Percentiles rank a stretch among this genome's conserved stretches.
phyloP scores from a whole-genome alignment of 2,888 invertebrate species.

The Agriotes lineatus region DNA sequence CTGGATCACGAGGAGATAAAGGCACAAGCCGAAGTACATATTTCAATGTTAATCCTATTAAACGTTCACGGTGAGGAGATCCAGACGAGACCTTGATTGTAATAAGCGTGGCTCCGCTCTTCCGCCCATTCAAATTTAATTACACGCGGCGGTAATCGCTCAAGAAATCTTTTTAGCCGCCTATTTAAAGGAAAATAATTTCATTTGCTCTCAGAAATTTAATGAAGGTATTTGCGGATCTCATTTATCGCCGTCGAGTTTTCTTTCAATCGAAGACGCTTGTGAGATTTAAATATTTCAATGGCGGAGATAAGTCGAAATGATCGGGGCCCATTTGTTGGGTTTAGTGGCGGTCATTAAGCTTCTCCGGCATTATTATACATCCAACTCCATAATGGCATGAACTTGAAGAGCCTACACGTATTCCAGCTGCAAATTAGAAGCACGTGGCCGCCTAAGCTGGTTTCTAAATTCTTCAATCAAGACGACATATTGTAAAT shows the following conservation, averaged over 20 bases:
- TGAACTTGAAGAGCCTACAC: slow-evolving; percentile 7
- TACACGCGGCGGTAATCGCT: slow-evolving; percentile 22
- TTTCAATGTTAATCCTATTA: slow-evolving; percentile 37
- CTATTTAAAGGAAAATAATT: slow-evolving; percentile 21
- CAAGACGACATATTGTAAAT: too few species aligned
- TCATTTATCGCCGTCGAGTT: not conserved
- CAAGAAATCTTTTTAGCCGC: slow-evolving; percentile 19
- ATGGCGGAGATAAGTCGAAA: not conserved
- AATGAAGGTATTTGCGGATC: slow-evolving; percentile 1
- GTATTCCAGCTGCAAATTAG: not conserved
- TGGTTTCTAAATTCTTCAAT: too few species aligned
- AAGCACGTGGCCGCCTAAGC: slow-evolving; percentile 16
- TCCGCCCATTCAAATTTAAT: slow-evolving; percentile 41
- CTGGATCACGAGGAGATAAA: not conserved
- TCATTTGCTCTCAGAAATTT: slow-evolving; percentile 13
- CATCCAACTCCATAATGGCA: not conserved
- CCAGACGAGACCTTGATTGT: slow-evolving; percentile 36
- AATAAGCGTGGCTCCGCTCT: slow-evolving; percentile 29
- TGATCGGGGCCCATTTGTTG: not conserved
- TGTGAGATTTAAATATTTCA: not conserved
- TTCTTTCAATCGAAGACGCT: not conserved
- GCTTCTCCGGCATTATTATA: too few species aligned
- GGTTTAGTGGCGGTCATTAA: not conserved
- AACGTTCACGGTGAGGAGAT: slow-evolving; percentile 29
- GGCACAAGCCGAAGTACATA: slow-evolving; percentile 24